Evolutionary conservation across 2,888 invertebrate genomes (phyloP).

Genomic region (Campoplex nolae): DNA sequence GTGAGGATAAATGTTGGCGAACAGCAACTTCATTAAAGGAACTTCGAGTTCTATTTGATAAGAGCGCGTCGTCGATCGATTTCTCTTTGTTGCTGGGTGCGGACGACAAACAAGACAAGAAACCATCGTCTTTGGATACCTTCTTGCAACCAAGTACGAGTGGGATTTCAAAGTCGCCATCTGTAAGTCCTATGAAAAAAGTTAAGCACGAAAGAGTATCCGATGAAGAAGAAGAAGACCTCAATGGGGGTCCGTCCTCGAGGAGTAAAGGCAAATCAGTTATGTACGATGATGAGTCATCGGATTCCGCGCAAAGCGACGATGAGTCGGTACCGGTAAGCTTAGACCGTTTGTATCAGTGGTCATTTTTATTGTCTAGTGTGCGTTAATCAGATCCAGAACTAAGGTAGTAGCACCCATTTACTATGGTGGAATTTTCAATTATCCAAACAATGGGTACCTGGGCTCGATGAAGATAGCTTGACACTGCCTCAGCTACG

Average conservation of each 20-base stretch:
- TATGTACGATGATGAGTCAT: conserved; percentile 28
- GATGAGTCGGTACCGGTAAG: conserved; percentile 73
- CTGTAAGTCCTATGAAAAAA: conserved; percentile 49
- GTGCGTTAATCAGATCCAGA: neutral
- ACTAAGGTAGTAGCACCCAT: neutral
- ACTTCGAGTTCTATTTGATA: conserved; percentile 89
- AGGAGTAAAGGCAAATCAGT: neutral
- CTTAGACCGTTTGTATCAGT: conserved; percentile 8
- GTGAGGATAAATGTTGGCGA: conserved; percentile 94
- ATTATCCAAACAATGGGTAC: neutral
- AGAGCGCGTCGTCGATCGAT: conserved; percentile 81
- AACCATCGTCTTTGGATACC: conserved; percentile 22
- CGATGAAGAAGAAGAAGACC: conserved; percentile 42
- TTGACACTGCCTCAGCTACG: neutral
- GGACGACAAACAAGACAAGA: conserved; percentile 15
- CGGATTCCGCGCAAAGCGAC: conserved; percentile 41
- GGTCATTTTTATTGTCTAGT: neutral
- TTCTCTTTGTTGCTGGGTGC: conserved; percentile 75
- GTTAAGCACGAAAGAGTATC: conserved; percentile 20
- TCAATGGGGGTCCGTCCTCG: neutral
- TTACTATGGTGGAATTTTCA: neutral
- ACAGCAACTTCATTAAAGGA: conserved; percentile 93
- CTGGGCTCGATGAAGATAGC: neutral
- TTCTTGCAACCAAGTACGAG: conserved; percentile 51
- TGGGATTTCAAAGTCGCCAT: conserved; percentile 36